phyloP scores from a whole-genome alignment of 2,797 vertebrate genomes.

The Thunnus albacares region DNA sequence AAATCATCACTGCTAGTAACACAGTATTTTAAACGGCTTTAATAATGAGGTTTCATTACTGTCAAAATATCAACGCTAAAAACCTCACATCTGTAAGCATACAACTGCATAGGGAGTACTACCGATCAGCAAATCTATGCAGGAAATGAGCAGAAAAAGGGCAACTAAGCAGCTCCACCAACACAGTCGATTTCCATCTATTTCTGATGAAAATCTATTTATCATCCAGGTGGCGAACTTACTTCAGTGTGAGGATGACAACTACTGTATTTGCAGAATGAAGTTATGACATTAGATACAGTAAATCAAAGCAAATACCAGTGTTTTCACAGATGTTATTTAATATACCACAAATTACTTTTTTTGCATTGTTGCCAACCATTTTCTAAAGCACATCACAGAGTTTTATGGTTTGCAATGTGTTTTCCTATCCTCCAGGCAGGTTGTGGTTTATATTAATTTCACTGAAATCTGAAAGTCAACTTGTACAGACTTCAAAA shows the following conservation, averaged over 20 bases:
- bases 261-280: too few species aligned
- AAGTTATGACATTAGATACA: too few species aligned
- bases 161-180: neutral
- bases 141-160: neutral
- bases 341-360: too few species aligned
- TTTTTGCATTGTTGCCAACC: too few species aligned
- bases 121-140: neutral
- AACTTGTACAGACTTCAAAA: neutral
- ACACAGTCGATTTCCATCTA: neutral
- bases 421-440: too few species aligned
- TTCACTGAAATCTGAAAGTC: too few species aligned
- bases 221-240: neutral
- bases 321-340: too few species aligned
- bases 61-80: neutral
- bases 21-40: neutral
- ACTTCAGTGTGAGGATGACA: neutral
- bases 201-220: neutral
- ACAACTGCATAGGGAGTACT: neutral
- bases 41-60: neutral
- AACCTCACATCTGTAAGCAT: neutral
- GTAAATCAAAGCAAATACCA: too few species aligned
- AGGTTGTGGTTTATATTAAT: too few species aligned
- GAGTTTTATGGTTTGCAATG: too few species aligned
- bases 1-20: neutral
- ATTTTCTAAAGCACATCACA: too few species aligned